Percentiles rank a stretch among this genome's conserved stretches.
Conservation (phyloP, 2,888 invertebrate genomes). For the Polia nebulosa region DNA sequence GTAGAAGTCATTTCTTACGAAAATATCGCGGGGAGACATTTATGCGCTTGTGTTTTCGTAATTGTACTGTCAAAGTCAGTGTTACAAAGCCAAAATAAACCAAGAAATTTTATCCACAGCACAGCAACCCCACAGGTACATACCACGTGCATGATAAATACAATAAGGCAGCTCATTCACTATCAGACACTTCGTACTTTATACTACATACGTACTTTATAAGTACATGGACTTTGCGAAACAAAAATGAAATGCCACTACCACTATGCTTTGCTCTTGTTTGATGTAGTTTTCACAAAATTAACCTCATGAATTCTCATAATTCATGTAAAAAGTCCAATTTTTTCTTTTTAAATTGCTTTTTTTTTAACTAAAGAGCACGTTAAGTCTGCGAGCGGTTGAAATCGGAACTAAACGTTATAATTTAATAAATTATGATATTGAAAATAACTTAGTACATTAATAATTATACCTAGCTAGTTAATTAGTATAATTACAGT, state of each 20-base stretch:
- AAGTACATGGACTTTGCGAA: background rate
- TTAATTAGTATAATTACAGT: too few species aligned
- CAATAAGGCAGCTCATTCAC: background rate
- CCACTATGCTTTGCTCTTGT: background rate
- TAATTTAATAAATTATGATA: too few species aligned
- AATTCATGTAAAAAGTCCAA: too few species aligned
- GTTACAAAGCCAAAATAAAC: conserved; percentile 71
- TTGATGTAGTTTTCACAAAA: background rate
- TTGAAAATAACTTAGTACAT: too few species aligned
- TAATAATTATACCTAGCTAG: too few species aligned
- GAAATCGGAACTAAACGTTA: too few species aligned
- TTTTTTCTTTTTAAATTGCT: too few species aligned
- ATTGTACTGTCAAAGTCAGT: conserved; percentile 88
- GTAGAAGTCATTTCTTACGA: conserved; percentile 91
- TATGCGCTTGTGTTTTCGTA: conserved; percentile 91
- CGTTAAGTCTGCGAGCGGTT: too few species aligned
- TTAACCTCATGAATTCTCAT: too few species aligned
- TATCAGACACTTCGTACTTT: too few species aligned
- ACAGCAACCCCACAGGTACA: conserved; percentile 20
- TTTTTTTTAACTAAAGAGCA: too few species aligned
- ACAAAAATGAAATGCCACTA: too few species aligned
- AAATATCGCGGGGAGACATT: conserved; percentile 91
- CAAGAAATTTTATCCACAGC: background rate
- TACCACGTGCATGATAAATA: background rate
- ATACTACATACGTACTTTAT: background rate